phyloP scores from a whole-genome alignment of 2,113 vertebrate genomes.

The Cyphomyrus discorhynchus region DNA sequence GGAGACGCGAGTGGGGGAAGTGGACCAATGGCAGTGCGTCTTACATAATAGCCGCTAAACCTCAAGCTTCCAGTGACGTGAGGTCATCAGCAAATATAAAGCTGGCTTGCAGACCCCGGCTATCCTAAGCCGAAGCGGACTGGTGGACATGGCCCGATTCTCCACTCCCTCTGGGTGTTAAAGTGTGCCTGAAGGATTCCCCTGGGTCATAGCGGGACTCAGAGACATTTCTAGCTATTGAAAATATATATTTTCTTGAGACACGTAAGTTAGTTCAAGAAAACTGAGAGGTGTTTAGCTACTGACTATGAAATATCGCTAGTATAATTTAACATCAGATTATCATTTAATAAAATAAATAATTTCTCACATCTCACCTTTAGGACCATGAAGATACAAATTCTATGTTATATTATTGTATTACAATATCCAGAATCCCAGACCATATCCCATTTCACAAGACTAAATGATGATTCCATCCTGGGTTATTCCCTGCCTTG shows the following conservation, averaged over 20 bases:
- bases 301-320: background rate
- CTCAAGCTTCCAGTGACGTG: background rate
- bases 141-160: no score
- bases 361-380: background rate
- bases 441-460: background rate
- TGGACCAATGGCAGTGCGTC: background rate
- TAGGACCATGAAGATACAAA: background rate
- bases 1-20: background rate
- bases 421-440: background rate
- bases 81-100: background rate
- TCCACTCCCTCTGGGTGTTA: background rate
- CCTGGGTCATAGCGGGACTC: background rate
- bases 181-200: background rate
- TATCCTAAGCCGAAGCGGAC: background rate
- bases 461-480: background rate
- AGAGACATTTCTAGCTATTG: background rate
- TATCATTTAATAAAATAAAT: background rate
- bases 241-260: background rate
- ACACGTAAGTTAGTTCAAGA: background rate
- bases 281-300: background rate
- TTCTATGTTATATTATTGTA: background rate
- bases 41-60: background rate
- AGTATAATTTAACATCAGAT: background rate
- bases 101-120: background rate
- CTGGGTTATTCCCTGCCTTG: background rate